Evolutionary conservation across 2,888 invertebrate species (phyloP), one percentile per base, ranked within the genome.

Genomic region (Ichneumon xanthorius): DNA sequence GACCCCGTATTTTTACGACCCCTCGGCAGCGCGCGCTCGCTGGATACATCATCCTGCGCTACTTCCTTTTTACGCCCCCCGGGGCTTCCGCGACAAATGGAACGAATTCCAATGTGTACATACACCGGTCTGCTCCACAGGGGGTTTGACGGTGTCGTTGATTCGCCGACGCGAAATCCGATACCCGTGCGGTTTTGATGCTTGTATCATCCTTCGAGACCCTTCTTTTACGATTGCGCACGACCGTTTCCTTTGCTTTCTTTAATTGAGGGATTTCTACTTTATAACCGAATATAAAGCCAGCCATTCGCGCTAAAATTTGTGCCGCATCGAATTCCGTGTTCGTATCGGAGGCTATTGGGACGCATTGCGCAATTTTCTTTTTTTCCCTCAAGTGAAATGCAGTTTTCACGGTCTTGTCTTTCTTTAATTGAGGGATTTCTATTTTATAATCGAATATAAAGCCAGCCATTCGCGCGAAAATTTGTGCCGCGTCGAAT

Each of bases 1-100:
- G 50, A 30, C n/a, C 33, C 76, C 33, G 77, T 71, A 80, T 84
- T 84, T 84, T 84, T 84, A 73, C 72, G 71, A 76, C 45, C 55
- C 50, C 80, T 30, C 65, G 33, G 71, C 80, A 37, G 76, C 40
- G 55, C 76, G 53, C 73, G 68, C 40, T 50, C 58, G 67, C 68
- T 48, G 61, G 33, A 80, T 68, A 61, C 72, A 30, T 70, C 72
- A 72, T 80, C 61, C 61, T 61, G 48, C 16, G 26, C 45, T 68
- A 68, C 45, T 77, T 45, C 70, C 50, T 76, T 61, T 81, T 68
- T 48, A 84, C 70, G 63, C 70, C 14, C 61, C 70, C 22, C 50
- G n/a, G 48, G 75, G 55, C 65, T 76, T 48, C 53, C 70, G 45
- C 76, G 75, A 80, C 65, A 80, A 75, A 80, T 80, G 70, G 61